Percentiles rank a stretch among this genome's conserved stretches.
These are phyloP conservation scores for Berghia stephanieae DNA, from an alignment of 1,140 invertebrate genomes.

Conservation along the genomic window DNA sequence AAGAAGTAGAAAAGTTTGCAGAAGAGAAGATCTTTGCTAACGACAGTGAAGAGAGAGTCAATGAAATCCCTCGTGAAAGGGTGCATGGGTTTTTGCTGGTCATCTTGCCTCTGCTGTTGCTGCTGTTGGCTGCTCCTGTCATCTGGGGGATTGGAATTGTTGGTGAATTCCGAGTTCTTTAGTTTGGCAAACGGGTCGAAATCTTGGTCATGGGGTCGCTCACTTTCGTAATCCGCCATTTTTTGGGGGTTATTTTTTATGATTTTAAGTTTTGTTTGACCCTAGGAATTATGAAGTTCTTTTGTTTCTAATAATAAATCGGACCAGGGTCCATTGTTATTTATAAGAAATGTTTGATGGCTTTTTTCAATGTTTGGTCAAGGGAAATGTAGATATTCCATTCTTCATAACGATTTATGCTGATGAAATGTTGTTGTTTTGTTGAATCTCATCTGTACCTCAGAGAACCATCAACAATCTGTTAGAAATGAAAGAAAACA, in stretches of 20 bases:
- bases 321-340: too few relatives aligned
- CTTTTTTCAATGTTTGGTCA: too few relatives aligned
- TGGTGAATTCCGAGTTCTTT: slow-evolving; percentile 26
- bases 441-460: too few relatives aligned
- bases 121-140: slow-evolving; percentile 33
- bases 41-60: slow-evolving; percentile 56
- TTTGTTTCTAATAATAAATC: too few relatives aligned
- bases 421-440: too few relatives aligned
- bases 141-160: slow-evolving; percentile 14
- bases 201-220: slow-evolving; percentile 43
- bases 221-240: background rate
- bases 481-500: too few relatives aligned
- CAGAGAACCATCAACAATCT: too few relatives aligned
- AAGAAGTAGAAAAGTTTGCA: slow-evolving; percentile 91
- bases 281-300: too few relatives aligned
- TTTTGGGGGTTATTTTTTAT: background rate
- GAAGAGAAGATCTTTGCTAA: slow-evolving; percentile 61
- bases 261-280: background rate
- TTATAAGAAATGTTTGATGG: too few relatives aligned
- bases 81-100: slow-evolving; percentile 79
- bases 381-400: background rate
- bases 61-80: slow-evolving; percentile 54
- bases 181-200: slow-evolving; percentile 45
- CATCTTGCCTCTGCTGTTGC: slow-evolving; percentile 34
- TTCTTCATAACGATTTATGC: too few relatives aligned